Evolutionary conservation across 2,113 vertebrate species (phyloP).

Genomic region (Pleuronectes platessa): DNA sequence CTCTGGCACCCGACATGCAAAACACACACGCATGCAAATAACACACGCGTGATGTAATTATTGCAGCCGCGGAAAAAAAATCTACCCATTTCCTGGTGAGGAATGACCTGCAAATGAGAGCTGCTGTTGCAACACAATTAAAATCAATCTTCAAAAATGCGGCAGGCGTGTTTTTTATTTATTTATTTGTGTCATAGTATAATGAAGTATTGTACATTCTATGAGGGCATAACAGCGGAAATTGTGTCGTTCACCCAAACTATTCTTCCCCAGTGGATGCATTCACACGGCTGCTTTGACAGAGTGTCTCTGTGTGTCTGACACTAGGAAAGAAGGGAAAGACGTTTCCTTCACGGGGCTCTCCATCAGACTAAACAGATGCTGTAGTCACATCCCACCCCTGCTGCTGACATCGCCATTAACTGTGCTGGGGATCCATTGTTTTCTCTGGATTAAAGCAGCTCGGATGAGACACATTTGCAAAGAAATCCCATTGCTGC

Average conservation of each 20-base stretch:
- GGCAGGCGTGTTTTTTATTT: constrained; percentile 2
- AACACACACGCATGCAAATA: constrained; percentile 56
- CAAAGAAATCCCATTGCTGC: not conserved
- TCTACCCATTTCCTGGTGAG: constrained; percentile 66
- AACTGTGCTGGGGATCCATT: constrained; percentile 1
- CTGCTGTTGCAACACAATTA: constrained; percentile 36
- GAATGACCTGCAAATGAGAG: constrained; percentile 58
- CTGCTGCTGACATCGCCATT: constrained; percentile 27
- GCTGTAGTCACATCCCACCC: constrained; percentile 18
- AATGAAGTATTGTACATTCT: constrained; percentile 6
- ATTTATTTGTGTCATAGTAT: constrained; percentile 13
- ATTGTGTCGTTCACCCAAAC: not conserved
- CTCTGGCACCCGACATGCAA: constrained; percentile 5
- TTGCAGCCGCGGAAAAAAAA: constrained; percentile 62
- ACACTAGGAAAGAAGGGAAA: not conserved
- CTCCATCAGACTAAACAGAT: constrained; percentile 58
- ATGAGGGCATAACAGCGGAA: not conserved
- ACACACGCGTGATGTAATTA: constrained; percentile 74
- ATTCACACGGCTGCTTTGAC: constrained; percentile 22
- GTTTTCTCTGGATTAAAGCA: constrained; percentile 9
- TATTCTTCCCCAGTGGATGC: constrained; percentile 4
- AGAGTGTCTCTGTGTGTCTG: not conserved
- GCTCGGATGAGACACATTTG: constrained; percentile 1
- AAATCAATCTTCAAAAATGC: constrained; percentile 40
- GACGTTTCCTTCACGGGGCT: constrained; percentile 29